Evolutionary conservation across 2,797 vertebrate species (phyloP).

Genomic region (Coilia nasus): DNA sequence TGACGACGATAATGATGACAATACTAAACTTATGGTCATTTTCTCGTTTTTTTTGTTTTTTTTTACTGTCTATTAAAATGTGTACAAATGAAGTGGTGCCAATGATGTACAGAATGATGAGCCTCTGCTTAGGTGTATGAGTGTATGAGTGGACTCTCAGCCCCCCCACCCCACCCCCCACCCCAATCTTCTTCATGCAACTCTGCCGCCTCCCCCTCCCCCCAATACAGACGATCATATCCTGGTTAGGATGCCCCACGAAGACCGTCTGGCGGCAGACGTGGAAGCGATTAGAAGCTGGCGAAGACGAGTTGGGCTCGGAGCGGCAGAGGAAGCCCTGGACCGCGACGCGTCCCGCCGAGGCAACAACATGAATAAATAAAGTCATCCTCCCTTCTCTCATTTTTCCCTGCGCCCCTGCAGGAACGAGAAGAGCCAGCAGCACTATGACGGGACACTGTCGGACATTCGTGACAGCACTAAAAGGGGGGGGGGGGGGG

Average conservation of each 20-base stretch:
- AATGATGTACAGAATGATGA: slow-evolving; percentile 20
- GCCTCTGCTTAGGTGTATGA: not conserved
- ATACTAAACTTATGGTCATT: slow-evolving; percentile 20
- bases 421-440: not conserved
- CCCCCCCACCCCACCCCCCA: not conserved
- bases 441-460: not conserved
- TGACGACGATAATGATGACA: not conserved
- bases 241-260: not conserved
- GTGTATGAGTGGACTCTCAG: not conserved
- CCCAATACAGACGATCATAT: not conserved
- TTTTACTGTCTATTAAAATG: slow-evolving; percentile 43
- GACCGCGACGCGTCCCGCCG: not conserved
- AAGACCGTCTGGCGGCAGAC: not conserved
- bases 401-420: not conserved
- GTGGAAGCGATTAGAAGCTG: not conserved
- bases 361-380: no score
- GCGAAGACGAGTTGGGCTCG: not conserved
- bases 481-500: no score
- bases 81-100: slow-evolving; percentile 39
- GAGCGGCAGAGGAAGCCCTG: not conserved
- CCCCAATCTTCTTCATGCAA: not conserved
- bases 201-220: not conserved
- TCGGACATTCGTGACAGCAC: not conserved
- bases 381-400: not conserved
- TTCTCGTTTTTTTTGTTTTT: slow-evolving; percentile 20